Evolutionary conservation across 2,888 invertebrate species (phyloP).

Genomic region (Ditylenchus weischeri): DNA sequence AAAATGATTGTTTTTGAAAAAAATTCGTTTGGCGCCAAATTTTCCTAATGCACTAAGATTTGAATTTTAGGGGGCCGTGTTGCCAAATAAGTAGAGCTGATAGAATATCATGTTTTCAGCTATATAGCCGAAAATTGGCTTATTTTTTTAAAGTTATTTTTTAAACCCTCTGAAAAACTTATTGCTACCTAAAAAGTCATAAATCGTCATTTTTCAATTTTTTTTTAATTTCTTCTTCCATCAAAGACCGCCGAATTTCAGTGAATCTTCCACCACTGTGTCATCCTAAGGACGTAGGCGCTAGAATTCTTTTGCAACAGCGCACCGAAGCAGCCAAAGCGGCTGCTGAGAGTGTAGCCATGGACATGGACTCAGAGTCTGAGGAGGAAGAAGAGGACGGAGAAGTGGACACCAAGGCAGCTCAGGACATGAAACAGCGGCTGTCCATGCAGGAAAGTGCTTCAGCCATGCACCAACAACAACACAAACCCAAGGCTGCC

Average conservation of each 20-base stretch:
- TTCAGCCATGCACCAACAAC: slow-evolving; percentile 4
- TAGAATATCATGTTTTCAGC: no score
- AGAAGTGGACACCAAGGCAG: slow-evolving; percentile 11
- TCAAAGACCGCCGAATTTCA: slow-evolving; percentile 20
- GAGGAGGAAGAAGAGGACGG: slow-evolving; percentile 39
- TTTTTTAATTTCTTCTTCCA: no score
- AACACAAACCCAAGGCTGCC: slow-evolving; percentile 14
- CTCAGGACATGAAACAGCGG: slow-evolving; percentile 7
- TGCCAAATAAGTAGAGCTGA: no score
- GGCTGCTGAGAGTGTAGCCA: slow-evolving; percentile 50
- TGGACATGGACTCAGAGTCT: slow-evolving; percentile 53
- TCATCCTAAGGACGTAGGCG: slow-evolving; percentile 64
- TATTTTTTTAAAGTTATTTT: no score
- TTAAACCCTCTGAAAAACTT: no score
- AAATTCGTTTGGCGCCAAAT: no score
- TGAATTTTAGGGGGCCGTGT: no score
- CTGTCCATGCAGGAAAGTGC: background rate
- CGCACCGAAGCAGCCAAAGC: slow-evolving; percentile 53
- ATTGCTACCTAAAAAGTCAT: no score
- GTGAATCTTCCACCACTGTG: slow-evolving; percentile 63
- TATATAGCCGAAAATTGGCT: no score
- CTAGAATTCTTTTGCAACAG: slow-evolving; percentile 62
- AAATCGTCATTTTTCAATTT: no score
- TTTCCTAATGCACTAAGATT: no score
- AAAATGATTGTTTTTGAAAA: no score